Evolutionary conservation across 1,140 invertebrate species (phyloP).

Genomic region (Lineus longissimus): DNA sequence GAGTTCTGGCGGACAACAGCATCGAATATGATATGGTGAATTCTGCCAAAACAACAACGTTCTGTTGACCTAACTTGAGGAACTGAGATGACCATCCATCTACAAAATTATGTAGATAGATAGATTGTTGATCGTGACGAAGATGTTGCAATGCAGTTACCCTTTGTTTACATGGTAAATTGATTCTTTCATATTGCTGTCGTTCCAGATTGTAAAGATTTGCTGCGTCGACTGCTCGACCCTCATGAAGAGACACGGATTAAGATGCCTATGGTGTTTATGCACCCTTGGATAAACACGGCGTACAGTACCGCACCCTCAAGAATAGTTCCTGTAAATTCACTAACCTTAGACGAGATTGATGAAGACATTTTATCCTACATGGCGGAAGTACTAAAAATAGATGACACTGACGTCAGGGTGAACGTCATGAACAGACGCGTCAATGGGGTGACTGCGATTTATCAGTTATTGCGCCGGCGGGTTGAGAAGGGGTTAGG

Average conservation of each 20-base stretch:
- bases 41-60: too few relatives aligned
- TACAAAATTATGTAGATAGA: too few relatives aligned
- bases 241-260: conserved; percentile 31
- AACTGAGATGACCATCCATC: too few relatives aligned
- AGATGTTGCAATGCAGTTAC: too few relatives aligned
- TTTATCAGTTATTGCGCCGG: conserved; percentile 23
- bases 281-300: conserved; percentile 33
- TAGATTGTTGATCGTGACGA: too few relatives aligned
- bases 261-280: conserved; percentile 32
- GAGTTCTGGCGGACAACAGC: too few relatives aligned
- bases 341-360: conserved; percentile 20
- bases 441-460: conserved; percentile 32
- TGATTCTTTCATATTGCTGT: too few relatives aligned
- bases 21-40: too few relatives aligned
- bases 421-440: conserved; percentile 32
- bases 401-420: conserved; percentile 34
- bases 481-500: too few relatives aligned
- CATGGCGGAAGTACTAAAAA: conserved; percentile 33
- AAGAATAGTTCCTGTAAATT: conserved; percentile 20
- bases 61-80: too few relatives aligned
- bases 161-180: too few relatives aligned
- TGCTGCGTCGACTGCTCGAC: conserved; percentile 33
- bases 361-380: conserved; percentile 30
- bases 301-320: conserved; percentile 20
- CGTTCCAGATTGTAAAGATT: conserved; percentile 33